phyloP scores from a whole-genome alignment of 2,888 invertebrate species.

The Unio delphinus region DNA sequence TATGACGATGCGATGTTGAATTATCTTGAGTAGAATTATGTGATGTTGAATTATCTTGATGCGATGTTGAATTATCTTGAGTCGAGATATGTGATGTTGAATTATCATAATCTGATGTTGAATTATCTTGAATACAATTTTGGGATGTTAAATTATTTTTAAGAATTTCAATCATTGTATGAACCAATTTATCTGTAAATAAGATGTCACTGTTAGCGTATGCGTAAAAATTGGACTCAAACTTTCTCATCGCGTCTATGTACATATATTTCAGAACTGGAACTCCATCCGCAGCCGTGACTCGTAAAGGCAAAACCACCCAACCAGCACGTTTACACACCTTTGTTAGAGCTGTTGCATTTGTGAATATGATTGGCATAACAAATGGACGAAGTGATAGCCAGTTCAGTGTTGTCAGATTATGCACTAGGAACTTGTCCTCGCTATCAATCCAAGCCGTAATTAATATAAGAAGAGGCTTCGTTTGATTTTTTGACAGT shows the following conservation, averaged over 20 bases:
- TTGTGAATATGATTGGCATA: constrained; percentile 48
- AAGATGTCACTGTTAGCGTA: constrained; percentile 61
- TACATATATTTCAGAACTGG: constrained; percentile 63
- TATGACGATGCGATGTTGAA: constrained; percentile 13
- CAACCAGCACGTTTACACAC: constrained; percentile 36
- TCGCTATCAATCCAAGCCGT: constrained; percentile 49
- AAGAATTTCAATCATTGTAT: constrained; percentile 33
- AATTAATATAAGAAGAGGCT: constrained; percentile 48
- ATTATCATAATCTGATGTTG: too few species aligned
- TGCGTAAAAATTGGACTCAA: constrained; percentile 51
- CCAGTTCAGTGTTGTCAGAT: constrained; percentile 53
- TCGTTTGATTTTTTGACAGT: constrained; percentile 5
- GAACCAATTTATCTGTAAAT: constrained; percentile 43
- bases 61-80: not conserved
- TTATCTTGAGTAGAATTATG: too few species aligned
- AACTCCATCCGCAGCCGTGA: constrained; percentile 38
- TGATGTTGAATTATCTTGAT: not conserved
- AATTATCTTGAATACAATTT: too few species aligned
- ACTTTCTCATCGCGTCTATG: constrained; percentile 40
- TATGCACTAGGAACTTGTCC: constrained; percentile 45
- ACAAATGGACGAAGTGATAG: constrained; percentile 42
- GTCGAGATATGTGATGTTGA: too few species aligned
- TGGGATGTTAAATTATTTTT: too few species aligned
- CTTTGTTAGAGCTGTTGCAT: constrained; percentile 29
- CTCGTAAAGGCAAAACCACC: constrained; percentile 36